A percentile compares a stretch with the other conserved stretches of the same genome.
Conservation (phyloP, 2,113 vertebrate species). For the Neolamprologus sp. region DNA sequence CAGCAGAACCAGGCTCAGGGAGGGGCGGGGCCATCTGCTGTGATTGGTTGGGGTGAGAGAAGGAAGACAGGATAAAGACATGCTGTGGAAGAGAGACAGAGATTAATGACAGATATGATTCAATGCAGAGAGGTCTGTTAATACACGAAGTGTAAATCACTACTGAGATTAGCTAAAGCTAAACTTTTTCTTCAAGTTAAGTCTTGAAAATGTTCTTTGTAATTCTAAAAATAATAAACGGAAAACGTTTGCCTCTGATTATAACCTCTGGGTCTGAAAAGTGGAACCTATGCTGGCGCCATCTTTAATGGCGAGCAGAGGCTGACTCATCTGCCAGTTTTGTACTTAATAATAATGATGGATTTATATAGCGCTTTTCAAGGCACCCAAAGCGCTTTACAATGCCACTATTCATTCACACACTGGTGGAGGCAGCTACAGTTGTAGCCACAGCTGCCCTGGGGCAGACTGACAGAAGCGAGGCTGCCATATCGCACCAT, state of each 20-base stretch:
- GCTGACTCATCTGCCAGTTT: neutral
- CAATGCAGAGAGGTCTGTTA: accelerated
- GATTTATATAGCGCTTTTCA: no score
- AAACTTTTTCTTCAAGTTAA: neutral
- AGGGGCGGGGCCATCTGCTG: no score
- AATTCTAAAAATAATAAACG: neutral
- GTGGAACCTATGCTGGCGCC: neutral
- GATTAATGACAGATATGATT: accelerated
- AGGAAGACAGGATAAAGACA: no score
- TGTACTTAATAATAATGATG: neutral
- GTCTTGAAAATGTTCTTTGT: neutral
- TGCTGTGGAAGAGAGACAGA: no score
- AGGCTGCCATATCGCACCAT: no score
- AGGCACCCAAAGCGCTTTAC: no score
- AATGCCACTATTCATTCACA: no score
- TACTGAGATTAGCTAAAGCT: neutral
- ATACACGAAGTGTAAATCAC: accelerated
- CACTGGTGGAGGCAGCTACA: no score
- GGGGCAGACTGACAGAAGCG: no score
- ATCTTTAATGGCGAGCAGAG: neutral
- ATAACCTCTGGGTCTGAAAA: neutral
- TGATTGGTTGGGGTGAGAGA: no score
- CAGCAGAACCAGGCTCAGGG: no score
- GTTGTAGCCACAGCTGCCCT: no score
- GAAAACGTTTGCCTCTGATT: neutral